Conservation (phyloP, 2,888 invertebrate species). For the Kryphioiulus occultus region DNA sequence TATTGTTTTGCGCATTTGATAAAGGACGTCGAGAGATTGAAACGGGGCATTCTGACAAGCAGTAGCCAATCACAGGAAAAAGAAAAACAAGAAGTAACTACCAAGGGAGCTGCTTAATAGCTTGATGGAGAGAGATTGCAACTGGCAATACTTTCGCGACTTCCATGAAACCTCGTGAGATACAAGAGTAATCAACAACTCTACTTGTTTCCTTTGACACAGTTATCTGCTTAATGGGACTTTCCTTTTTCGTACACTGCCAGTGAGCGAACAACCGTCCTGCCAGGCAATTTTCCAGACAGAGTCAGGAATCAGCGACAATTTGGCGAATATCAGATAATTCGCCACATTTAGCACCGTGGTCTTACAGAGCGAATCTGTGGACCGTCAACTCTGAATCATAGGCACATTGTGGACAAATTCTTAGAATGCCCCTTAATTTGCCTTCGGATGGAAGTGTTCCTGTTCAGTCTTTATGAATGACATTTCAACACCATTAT, state of each 20-base stretch:
- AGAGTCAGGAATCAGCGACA: background rate
- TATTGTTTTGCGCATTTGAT: slow-evolving; percentile 39
- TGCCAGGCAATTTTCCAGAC: background rate
- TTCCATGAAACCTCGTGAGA: slow-evolving; percentile 36
- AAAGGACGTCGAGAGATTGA: slow-evolving; percentile 30
- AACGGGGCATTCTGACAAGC: slow-evolving; percentile 4
- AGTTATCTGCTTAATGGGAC: slow-evolving; percentile 24
- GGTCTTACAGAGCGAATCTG: no score
- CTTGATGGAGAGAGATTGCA: slow-evolving; percentile 40
- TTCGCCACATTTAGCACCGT: background rate
- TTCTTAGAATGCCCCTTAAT: no score
- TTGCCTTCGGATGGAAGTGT: no score
- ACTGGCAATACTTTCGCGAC: slow-evolving; percentile 39
- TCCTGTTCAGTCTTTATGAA: no score
- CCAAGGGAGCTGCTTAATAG: slow-evolving; percentile 36
- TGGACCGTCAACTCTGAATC: no score
- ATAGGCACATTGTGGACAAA: no score
- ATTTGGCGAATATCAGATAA: slow-evolving; percentile 16
- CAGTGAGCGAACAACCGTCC: background rate
- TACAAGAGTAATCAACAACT: slow-evolving; percentile 36
- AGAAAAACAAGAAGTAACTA: slow-evolving; percentile 6
- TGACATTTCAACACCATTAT: no score
- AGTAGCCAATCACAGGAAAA: slow-evolving; percentile 39
- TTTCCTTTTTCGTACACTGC: background rate
- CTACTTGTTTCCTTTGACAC: slow-evolving; percentile 40